Conservation (phyloP, 2,888 invertebrate genomes). For the Lycocerus yunnanus region DNA sequence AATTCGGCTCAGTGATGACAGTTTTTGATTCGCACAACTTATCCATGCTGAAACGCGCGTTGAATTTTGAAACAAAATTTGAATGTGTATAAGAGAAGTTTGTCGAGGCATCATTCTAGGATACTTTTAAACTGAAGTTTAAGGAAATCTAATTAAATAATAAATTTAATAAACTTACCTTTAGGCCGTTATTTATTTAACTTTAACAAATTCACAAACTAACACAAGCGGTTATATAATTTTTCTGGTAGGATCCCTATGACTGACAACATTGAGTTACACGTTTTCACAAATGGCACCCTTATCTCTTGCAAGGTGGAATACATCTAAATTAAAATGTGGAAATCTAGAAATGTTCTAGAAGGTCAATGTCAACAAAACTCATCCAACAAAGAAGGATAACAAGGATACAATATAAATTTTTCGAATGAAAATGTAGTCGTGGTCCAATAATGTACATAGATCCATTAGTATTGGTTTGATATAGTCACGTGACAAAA, state of each 20-base stretch:
- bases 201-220: not conserved
- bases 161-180: not conserved
- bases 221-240: not conserved
- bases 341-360: not conserved
- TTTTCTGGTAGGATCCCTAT: not conserved
- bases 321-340: not conserved
- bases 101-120: not conserved
- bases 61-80: not conserved
- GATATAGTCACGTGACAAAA: slow-evolving; percentile 9
- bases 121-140: not conserved
- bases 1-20: not conserved
- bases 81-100: not conserved
- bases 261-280: not conserved
- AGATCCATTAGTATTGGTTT: slow-evolving; percentile 9
- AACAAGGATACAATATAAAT: not conserved
- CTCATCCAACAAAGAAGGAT: slow-evolving; percentile 5
- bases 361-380: slow-evolving; percentile 13
- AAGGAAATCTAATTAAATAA: no score
- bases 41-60: not conserved
- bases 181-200: not conserved
- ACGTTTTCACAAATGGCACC: not conserved
- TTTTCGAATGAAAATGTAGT: not conserved
- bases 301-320: not conserved
- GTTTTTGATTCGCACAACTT: not conserved
- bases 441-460: slow-evolving; percentile 22